Evolutionary conservation across 1,140 invertebrate genomes (phyloP), one percentile per base, ranked within the genome.

Genomic region (Leptopilina boulardi): DNA sequence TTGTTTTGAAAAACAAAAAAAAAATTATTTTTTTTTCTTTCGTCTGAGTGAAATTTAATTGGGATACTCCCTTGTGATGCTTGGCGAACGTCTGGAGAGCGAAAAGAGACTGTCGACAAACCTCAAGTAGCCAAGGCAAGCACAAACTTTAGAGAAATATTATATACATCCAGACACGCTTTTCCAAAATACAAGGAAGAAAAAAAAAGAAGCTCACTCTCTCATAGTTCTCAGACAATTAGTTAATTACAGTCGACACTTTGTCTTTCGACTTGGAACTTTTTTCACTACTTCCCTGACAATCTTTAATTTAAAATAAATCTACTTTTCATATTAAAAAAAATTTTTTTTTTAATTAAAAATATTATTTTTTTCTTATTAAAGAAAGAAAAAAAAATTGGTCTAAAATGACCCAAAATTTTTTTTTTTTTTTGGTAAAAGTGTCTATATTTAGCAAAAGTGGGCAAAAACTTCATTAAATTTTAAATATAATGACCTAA

Each of bases 191-290:
- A 54, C 9, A 19, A 5, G n/a, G n/a, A n/a, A n/a, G n/a, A n/a
- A n/a, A 19, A 19, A 54, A 19, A 54, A 54, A 19, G n/a, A 10
- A 18, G n/a, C 19, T 5, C 19, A 18, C 47, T 54, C 19, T 54
- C n/a, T n/a, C n/a, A n/a, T 18, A 18, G 5, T 19, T 19, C 47
- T 54, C 47, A 54, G 47, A 54, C 47, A 54, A 54, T 54, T 54
- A 54, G 47, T 54, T 54, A 54, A 54, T 54, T 54, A 54, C 47
- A 54, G n/a, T 54, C 47, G n/a, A 19, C 47, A 19, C 47, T 19
- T 54, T 18, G 47, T 54, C 47, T 54, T 5, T 4, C n/a, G 3
- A 18, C 8, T 54, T 54, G 0, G 5, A 54, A 19, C n/a, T 19
- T 54, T 47, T 18, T 15, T 18, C 44, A 47, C 47, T 3, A n/a